Evolutionary conservation across 2,797 vertebrate genomes (phyloP), one percentile per base, ranked within the genome.

Genomic region (Hydrocynus forskahlii): DNA sequence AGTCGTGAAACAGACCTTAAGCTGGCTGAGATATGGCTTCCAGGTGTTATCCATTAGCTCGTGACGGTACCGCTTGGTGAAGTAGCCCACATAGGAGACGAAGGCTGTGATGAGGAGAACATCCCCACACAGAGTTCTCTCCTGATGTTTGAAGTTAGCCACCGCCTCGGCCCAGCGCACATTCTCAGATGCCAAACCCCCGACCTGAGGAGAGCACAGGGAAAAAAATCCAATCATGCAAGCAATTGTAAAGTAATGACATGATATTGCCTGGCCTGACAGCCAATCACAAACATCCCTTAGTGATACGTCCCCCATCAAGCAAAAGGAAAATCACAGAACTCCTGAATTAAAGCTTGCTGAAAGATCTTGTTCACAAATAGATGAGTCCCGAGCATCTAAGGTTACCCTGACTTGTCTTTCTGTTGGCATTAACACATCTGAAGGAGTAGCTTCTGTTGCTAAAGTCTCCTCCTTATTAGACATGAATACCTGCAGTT

Each of bases 41-140:
- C 97, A 99, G 72, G 81, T 89, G 68, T 86, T 75, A 0, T 98
- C 94, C 94, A 99, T 92, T 19, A 99, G 94, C 50, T 95, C 95
- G 7, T 94, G 92, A 10, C 98, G 92, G 87, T 97, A 99, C 84
- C 80, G 94, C 84, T 92, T 97, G 67, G 96, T 97, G 91, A 99
- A 99, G 91, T 97, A 99, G 7, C 98, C 97, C 71, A 99, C 90
- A 92, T 99, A 99, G 14, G 97, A 99, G 75, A 99, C 87, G 1
- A 99, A 99, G 77, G 97, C 96, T 0, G 97, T 96, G 60, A 91
- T 92, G 79, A 99, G 94, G 50, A 99, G 91, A 76, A 98, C 91
- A 0, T 99, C 97, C 8, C 97, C 98, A 75, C 97, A 99, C 60
- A 98, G 89, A 0, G 94, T 97, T 79, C 92, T 95, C 91, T 96